phyloP scores from a whole-genome alignment of 2,113 vertebrate species.

The Stigmatopora nigra region DNA sequence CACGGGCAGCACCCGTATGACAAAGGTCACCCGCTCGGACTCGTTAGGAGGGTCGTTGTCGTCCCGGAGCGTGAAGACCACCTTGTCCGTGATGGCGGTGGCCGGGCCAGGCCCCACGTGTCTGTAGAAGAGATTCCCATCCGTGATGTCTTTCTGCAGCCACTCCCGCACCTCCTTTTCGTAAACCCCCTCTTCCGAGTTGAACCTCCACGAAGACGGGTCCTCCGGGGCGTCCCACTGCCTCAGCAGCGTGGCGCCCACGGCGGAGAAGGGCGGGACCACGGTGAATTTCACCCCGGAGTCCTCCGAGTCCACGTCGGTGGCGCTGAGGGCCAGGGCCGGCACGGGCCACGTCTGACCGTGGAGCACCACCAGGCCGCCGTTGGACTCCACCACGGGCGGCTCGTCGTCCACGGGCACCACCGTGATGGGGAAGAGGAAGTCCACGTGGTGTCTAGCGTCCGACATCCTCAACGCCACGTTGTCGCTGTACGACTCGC shows the following conservation, averaged over 20 bases:
- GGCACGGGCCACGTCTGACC: constrained; percentile 78
- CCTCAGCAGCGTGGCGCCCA: constrained; percentile 79
- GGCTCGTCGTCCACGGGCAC: constrained; percentile 91
- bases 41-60: constrained; percentile 90
- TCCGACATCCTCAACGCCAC: constrained; percentile 87
- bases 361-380: constrained; percentile 80
- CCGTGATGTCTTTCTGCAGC: constrained; percentile 83
- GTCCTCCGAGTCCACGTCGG: constrained; percentile 91
- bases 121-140: constrained; percentile 82
- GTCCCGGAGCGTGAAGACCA: constrained; percentile 83
- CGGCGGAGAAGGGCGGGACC: constrained; percentile 65
- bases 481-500: constrained; percentile 88
- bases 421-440: constrained; percentile 88
- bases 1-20: constrained; percentile 77
- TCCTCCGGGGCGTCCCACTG: constrained; percentile 78
- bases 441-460: constrained; percentile 82
- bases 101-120: constrained; percentile 82
- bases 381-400: constrained; percentile 86
- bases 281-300: constrained; percentile 78
- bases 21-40: constrained; percentile 76
- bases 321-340: constrained; percentile 78
- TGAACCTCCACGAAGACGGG: constrained; percentile 77
- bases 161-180: constrained; percentile 84
- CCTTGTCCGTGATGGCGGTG: constrained; percentile 76
- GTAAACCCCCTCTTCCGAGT: constrained; percentile 73